Percentiles rank a stretch among this genome's conserved stretches.
These are phyloP conservation scores for Gallinago jamesoni DNA, from an alignment of 2,113 vertebrate species.

Conservation along the genomic window DNA sequence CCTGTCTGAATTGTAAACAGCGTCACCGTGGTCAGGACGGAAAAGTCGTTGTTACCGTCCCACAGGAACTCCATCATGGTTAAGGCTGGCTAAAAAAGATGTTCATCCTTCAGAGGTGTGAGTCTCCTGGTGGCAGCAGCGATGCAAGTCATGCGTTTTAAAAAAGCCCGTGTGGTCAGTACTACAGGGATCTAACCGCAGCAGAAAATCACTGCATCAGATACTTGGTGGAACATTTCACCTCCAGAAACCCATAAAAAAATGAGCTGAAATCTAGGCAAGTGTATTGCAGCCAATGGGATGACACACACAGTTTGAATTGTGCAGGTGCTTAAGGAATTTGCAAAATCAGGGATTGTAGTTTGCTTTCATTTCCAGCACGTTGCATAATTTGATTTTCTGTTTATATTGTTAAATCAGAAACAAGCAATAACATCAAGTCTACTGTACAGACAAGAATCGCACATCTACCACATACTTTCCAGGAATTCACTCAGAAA, in stretches of 20 bases:
- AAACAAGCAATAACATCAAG: neutral
- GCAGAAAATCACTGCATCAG: neutral
- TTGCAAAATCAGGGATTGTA: neutral
- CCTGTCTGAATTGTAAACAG: neutral
- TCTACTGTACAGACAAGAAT: neutral
- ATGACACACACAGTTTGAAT: neutral
- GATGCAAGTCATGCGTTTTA: neutral
- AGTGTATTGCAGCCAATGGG: neutral
- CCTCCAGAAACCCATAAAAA: neutral
- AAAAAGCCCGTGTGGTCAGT: neutral
- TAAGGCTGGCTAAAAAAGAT: neutral
- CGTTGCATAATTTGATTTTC: neutral
- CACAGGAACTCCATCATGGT: neutral
- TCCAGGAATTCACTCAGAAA: neutral
- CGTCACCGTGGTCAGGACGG: neutral
- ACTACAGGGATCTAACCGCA: neutral
- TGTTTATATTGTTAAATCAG: neutral
- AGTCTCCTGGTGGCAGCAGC: neutral
- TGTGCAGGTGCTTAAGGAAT: neutral
- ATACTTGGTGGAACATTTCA: neutral
- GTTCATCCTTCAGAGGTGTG: neutral
- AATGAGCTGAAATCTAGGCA: neutral
- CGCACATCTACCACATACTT: neutral
- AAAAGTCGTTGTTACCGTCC: neutral
- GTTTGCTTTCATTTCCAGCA: neutral